Evolutionary conservation across 2,888 invertebrate genomes (phyloP), one percentile per base, ranked within the genome.

Genomic region (Protonemura montana): DNA sequence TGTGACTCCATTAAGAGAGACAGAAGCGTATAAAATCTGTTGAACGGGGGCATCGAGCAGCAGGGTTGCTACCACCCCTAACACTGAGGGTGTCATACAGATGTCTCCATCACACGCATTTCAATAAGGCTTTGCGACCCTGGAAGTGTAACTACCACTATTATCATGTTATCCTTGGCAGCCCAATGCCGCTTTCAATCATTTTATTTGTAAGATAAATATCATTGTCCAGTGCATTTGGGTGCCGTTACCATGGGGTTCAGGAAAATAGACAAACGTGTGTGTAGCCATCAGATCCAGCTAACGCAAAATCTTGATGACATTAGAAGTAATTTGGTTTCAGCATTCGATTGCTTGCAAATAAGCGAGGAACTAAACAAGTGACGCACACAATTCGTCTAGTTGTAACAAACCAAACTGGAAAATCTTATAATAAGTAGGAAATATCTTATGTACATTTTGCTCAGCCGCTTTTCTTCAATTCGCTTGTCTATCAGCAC

Each of bases 71-170:
- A 13, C 59, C 59, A 59, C 59, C 59, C n/a, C 59, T 59, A 21
- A 59, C 13, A 7, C 13, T 59, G 76, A 84, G 84, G 84, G 84
- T 84, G 84, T 84, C 76, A 84, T 29, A 81, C 84, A 84, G 26
- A 84, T 84, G 84, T 84, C 84, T 81, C 84, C 76, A 30, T 59
- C 84, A 84, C 84, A 84, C 76, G 29, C 42, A 26, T 83, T 41
- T 35, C 82, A 83, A 83, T 83, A 27, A 26, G 13, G 82, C 84
- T 76, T 84, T 30, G 59, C 59, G 81, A 21, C 0, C 30, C 76
- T 84, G 28, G 59, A 81, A 28, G 84, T 16, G 30, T 84, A 59
- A 30, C 84, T 84, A 84, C 84, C 84, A 29, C 84, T 84, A 84
- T 84, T 84, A 84, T 84, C 76, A 28, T 83, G 82, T 83, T 83